Conservation (phyloP, 2,888 invertebrate genomes). For the Eretmocerus hayati region DNA sequence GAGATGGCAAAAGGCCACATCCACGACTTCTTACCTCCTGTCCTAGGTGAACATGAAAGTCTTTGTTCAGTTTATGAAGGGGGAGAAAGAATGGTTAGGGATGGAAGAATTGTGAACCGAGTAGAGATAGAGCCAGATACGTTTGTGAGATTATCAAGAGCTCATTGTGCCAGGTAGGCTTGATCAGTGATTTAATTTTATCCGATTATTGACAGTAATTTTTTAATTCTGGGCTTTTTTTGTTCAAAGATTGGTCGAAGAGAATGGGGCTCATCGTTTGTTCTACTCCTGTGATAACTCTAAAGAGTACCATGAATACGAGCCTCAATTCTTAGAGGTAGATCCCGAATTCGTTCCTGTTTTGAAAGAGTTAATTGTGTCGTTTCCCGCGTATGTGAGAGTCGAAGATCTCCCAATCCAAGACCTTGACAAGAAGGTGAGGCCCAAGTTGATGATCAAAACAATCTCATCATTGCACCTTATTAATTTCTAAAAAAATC, state of each 20-base stretch:
- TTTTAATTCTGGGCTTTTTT: background rate
- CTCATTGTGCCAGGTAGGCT: conserved; percentile 35
- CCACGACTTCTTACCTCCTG: conserved; percentile 82
- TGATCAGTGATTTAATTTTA: background rate
- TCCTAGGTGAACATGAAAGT: conserved; percentile 60
- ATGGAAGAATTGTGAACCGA: conserved; percentile 58
- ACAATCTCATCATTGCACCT: too few species aligned
- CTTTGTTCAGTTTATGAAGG: conserved; percentile 65
- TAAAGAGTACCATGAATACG: conserved; percentile 75
- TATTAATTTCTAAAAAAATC: too few species aligned
- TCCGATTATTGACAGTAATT: background rate
- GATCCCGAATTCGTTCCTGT: conserved; percentile 60
- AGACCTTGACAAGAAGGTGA: conserved; percentile 59
- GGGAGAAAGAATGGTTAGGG: conserved; percentile 58
- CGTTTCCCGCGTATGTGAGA: conserved; percentile 70
- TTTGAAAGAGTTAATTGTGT: conserved; percentile 62
- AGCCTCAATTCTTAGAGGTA: conserved; percentile 70
- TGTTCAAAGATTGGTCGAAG: conserved; percentile 54
- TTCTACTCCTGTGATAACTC: conserved; percentile 84
- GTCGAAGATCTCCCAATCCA: conserved; percentile 66
- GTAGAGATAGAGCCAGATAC: conserved; percentile 63
- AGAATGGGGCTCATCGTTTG: conserved; percentile 56
- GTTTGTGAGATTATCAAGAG: conserved; percentile 53
- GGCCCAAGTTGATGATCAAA: too few species aligned
- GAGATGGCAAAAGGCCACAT: conserved; percentile 78